Conservation (phyloP, 2,113 vertebrate species). For the Ivindomyrus marchei region DNA sequence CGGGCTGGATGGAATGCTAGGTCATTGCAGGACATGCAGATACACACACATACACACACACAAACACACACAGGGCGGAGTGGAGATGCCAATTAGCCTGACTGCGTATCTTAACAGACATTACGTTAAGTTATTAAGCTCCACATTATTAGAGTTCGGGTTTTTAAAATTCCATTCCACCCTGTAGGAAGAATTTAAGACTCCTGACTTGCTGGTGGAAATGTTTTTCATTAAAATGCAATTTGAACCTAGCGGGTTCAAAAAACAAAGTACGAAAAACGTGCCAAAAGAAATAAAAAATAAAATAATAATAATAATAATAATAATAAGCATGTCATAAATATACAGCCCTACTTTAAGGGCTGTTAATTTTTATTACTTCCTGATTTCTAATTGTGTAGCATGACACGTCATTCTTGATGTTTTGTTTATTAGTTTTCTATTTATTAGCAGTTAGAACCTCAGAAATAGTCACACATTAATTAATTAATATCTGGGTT, state of each 20-base stretch:
- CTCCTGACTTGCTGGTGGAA: background rate
- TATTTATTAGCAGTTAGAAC: too few relatives aligned
- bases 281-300: background rate
- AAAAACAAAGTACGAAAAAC: background rate
- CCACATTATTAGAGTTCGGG: background rate
- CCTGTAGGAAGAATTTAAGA: background rate
- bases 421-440: too few relatives aligned
- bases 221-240: background rate
- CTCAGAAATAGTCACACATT: background rate
- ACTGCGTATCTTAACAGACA: background rate
- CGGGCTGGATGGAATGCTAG: background rate
- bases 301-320: too few relatives aligned
- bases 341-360: too few relatives aligned
- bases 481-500: background rate
- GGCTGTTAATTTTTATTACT: too few relatives aligned
- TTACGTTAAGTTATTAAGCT: background rate
- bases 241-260: background rate
- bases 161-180: background rate
- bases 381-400: too few relatives aligned
- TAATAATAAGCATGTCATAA: too few relatives aligned
- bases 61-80: background rate
- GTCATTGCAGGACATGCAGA: background rate
- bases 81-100: background rate
- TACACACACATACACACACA: background rate
- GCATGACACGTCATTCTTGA: too few relatives aligned